Evolutionary conservation across 2,113 vertebrate genomes (phyloP).

Genomic region (Haemorhous mexicanus): DNA sequence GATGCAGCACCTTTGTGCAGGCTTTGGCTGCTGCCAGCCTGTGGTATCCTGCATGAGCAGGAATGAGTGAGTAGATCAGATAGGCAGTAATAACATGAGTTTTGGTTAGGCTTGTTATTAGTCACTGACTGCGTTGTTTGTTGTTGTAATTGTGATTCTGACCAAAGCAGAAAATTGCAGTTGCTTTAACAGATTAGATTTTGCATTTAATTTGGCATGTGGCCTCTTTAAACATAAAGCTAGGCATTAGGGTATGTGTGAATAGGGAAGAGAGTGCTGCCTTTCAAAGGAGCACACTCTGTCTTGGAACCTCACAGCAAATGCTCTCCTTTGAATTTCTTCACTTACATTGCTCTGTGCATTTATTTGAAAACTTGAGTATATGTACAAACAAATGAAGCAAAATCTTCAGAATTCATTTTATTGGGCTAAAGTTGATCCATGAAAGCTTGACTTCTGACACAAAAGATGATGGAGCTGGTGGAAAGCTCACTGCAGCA

Average conservation of each 20-base stretch:
- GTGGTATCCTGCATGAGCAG: neutral
- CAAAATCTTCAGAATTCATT: neutral
- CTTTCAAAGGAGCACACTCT: neutral
- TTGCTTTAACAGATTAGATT: conserved; percentile 9
- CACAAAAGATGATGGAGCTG: neutral
- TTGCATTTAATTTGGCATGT: conserved; percentile 1
- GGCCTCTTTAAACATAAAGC: neutral
- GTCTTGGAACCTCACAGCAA: neutral
- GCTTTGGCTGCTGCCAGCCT: neutral
- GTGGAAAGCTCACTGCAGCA: neutral
- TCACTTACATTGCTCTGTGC: neutral
- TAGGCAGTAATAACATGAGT: neutral
- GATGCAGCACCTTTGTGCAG: neutral
- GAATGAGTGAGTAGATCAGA: neutral
- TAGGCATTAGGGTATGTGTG: neutral
- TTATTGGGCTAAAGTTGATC: neutral
- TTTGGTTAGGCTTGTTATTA: neutral
- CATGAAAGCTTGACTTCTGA: neutral
- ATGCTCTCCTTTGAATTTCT: neutral
- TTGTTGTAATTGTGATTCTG: neutral
- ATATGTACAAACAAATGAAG: neutral
- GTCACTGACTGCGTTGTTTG: neutral
- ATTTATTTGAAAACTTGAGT: neutral
- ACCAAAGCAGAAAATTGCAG: neutral
- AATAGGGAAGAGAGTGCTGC: neutral